Conservation (phyloP, 2,797 vertebrate genomes). For the Tapirus indicus region DNA sequence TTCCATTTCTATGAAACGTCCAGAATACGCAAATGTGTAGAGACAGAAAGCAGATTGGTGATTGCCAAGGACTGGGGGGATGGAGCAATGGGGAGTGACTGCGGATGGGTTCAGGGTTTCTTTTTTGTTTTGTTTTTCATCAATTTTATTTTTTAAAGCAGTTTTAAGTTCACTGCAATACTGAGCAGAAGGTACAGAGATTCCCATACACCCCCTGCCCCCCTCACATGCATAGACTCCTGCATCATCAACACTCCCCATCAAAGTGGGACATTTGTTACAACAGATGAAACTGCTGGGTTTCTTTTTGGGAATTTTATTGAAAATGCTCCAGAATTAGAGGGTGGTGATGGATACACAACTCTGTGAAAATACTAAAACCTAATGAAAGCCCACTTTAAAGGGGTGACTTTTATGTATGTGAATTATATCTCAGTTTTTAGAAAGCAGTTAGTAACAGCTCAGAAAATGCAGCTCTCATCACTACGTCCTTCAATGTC, state of each 20-base stretch:
- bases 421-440: background rate
- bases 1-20: background rate
- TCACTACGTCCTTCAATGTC: background rate
- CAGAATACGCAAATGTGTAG: background rate
- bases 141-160: background rate
- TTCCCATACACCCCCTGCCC: background rate
- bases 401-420: background rate
- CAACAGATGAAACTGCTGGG: background rate
- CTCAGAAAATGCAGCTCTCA: background rate
- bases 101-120: background rate
- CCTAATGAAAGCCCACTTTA: background rate
- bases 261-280: background rate
- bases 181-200: background rate
- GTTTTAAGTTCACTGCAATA: background rate
- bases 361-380: background rate
- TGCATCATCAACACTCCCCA: too few relatives aligned
- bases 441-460: background rate
- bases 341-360: background rate
- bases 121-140: constrained; percentile 7
- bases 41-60: background rate
- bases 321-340: constrained; percentile 20
- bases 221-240: background rate
- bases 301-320: background rate
- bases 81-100: background rate
- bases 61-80: background rate